phyloP scores from a whole-genome alignment of 2,888 invertebrate genomes.

The Caenorhabditis sinica region DNA sequence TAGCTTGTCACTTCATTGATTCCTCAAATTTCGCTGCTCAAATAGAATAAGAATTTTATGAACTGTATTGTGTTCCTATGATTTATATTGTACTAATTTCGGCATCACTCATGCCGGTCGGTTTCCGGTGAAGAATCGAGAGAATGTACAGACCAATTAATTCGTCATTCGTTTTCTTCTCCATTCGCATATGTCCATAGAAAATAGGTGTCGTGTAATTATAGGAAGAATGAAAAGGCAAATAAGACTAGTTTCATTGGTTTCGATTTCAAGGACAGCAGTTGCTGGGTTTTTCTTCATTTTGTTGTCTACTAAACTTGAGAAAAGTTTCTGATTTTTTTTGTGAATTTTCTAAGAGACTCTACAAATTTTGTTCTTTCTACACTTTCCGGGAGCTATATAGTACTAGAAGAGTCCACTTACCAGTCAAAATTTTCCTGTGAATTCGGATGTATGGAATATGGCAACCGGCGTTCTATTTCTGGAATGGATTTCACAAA shows the following conservation, averaged over 20 bases:
- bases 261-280: slow-evolving; percentile 27
- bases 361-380: no score
- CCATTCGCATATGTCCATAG: slow-evolving; percentile 4
- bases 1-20: background rate
- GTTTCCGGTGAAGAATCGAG: slow-evolving; percentile 12
- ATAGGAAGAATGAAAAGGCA: background rate
- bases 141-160: slow-evolving; percentile 14
- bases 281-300: slow-evolving; percentile 2
- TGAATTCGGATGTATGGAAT: no score
- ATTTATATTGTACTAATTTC: background rate
- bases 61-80: background rate
- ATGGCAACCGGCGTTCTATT: no score
- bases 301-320: background rate
- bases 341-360: no score
- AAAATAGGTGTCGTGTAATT: slow-evolving; percentile 35
- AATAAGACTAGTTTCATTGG: slow-evolving; percentile 21
- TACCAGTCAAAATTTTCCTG: no score
- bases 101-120: background rate
- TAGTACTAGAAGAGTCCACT: no score
- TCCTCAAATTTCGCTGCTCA: background rate
- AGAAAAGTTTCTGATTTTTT: background rate
- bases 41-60: background rate
- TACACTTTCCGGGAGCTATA: no score
- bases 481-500: no score
- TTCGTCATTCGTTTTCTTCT: background rate